Evolutionary conservation across 2,888 invertebrate species (phyloP).

Genomic region (Hedychridium roseum): DNA sequence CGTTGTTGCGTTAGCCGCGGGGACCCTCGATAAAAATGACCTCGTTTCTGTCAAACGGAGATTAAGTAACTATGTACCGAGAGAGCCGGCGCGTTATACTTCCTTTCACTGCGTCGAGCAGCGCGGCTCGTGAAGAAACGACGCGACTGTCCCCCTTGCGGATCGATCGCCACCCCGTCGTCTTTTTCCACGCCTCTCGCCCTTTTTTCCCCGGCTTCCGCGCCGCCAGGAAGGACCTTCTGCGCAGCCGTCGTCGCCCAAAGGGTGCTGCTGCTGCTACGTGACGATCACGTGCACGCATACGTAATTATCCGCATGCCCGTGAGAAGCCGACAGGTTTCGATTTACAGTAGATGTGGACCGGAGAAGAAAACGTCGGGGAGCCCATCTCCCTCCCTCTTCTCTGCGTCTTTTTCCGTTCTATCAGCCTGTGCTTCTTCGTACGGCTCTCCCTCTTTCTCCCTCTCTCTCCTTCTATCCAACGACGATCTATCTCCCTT

Average conservation of each 20-base stretch:
- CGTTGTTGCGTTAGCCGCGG: neutral
- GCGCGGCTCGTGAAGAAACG: too few relatives aligned
- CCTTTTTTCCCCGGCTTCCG: too few relatives aligned
- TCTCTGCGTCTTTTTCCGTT: neutral
- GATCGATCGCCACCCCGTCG: too few relatives aligned
- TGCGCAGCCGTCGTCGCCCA: too few relatives aligned
- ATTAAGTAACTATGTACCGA: constrained; percentile 52
- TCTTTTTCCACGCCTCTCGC: too few relatives aligned
- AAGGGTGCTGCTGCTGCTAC: too few relatives aligned
- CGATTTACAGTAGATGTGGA: constrained; percentile 7
- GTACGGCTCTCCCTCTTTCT: constrained; percentile 23
- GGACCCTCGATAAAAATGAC: constrained; percentile 51
- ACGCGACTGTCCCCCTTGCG: too few relatives aligned
- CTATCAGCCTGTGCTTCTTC: constrained; percentile 13
- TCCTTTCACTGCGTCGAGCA: constrained; percentile 55
- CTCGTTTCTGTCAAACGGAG: constrained; percentile 56
- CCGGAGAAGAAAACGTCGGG: constrained; percentile 1
- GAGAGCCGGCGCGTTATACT: constrained; percentile 37
- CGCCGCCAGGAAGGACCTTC: too few relatives aligned
- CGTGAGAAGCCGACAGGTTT: constrained; percentile 2
- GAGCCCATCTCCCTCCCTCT: neutral
- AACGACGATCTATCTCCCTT: constrained; percentile 7
- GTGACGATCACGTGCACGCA: constrained; percentile 4
- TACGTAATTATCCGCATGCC: constrained; percentile 2
- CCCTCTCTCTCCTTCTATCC: constrained; percentile 28